A percentile compares a stretch with the other conserved stretches of the same genome.
phyloP scores from a whole-genome alignment of 1,140 invertebrate species.

The Rhynchophorus ferrugineus region DNA sequence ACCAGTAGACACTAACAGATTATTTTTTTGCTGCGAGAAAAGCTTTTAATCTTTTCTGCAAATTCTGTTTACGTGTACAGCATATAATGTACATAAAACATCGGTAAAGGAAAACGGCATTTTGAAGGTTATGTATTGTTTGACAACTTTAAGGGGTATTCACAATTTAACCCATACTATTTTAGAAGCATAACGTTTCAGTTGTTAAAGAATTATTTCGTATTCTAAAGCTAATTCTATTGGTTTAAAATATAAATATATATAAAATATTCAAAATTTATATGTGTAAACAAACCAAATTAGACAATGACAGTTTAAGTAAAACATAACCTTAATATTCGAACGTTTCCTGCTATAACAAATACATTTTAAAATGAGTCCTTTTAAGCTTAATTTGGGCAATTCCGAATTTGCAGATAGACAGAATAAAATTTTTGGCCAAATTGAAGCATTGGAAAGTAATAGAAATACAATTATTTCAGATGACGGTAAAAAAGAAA shows the following conservation, averaged over 20 bases:
- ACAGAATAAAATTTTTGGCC: conserved; percentile 42
- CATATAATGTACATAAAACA: neutral
- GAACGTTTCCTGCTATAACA: too few species aligned
- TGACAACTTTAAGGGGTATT: too few species aligned
- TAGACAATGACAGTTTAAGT: neutral
- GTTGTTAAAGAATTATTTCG: too few species aligned
- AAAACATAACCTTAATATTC: too few species aligned
- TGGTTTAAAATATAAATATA: neutral
- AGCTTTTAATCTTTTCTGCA: conserved; percentile 7
- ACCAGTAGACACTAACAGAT: neutral
- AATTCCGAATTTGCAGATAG: conserved; percentile 31
- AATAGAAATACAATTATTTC: conserved; percentile 30
- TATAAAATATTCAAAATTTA: neutral
- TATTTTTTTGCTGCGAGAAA: conserved; percentile 9
- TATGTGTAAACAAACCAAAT: neutral
- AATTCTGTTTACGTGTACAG: conserved; percentile 18
- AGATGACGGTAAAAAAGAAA: conserved; percentile 32
- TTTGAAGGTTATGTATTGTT: neutral
- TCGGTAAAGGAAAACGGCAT: neutral
- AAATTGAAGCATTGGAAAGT: conserved; percentile 35
- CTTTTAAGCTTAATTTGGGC: conserved; percentile 18
- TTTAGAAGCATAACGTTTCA: too few species aligned
- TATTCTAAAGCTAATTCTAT: neutral
- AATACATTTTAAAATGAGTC: conserved; percentile 13
- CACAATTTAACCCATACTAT: too few species aligned